These are phyloP conservation scores for Zaprionus ornatus DNA, from an alignment of 1,140 invertebrate species.

Conservation along the genomic window DNA sequence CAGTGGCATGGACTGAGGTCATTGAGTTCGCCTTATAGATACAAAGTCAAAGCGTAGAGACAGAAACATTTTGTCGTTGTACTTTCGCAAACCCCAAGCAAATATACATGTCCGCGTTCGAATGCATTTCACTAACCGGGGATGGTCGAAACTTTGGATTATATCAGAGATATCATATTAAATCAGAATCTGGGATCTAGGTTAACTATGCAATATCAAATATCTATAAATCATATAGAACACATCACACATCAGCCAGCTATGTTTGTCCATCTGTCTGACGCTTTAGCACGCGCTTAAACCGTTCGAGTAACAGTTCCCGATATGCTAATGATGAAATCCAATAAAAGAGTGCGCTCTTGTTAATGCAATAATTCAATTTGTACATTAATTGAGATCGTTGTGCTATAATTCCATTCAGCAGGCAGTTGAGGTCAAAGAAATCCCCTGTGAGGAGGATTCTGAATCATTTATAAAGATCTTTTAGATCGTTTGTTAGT, in stretches of 20 bases:
- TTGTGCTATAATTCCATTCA: background rate
- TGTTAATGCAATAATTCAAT: constrained; percentile 31
- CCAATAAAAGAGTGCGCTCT: constrained; percentile 23
- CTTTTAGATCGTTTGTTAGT: background rate
- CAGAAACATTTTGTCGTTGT: background rate
- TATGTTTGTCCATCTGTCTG: constrained; percentile 55
- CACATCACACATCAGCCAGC: constrained; percentile 5
- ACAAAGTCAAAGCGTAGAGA: background rate
- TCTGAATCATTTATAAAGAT: background rate
- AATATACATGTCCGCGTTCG: constrained; percentile 17
- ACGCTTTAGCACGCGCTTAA: constrained; percentile 5
- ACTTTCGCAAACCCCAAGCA: constrained; percentile 4
- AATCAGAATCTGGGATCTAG: background rate
- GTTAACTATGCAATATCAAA: too few relatives aligned
- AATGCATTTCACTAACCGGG: constrained; percentile 8
- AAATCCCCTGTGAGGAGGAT: background rate
- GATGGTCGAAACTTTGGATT: background rate
- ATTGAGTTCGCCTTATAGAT: constrained; percentile 28
- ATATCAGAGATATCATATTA: background rate
- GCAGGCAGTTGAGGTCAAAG: constrained; percentile 3
- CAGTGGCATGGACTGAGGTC: background rate
- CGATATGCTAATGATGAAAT: constrained; percentile 35
- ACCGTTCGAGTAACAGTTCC: background rate
- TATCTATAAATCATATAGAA: background rate
- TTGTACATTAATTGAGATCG: constrained; percentile 23